phyloP scores from a whole-genome alignment of 2,888 invertebrate species.

The Galerucella nymphaeae region DNA sequence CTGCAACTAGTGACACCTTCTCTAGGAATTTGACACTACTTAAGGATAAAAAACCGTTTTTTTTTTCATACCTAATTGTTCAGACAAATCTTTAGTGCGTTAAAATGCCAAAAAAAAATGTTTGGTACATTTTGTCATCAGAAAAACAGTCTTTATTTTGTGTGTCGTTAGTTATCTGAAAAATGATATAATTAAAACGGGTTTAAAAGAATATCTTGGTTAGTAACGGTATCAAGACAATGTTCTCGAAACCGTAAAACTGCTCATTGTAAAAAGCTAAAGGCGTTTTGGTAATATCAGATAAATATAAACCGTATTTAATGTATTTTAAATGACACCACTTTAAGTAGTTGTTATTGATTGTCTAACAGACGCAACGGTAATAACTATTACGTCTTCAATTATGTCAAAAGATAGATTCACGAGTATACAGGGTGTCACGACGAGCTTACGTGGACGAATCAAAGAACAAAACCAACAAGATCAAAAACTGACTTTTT shows the following conservation, averaged over 20 bases:
- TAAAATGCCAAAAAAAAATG: too few species aligned
- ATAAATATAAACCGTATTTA: conserved; percentile 6
- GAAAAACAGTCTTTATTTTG: not conserved
- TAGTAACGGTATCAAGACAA: conserved; percentile 1
- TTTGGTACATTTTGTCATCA: not conserved
- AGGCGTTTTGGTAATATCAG: conserved; percentile 1
- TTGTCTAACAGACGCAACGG: not conserved
- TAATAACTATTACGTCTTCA: too few species aligned
- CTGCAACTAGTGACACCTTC: too few species aligned
- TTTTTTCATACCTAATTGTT: too few species aligned
- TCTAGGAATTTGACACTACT: too few species aligned
- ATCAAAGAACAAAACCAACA: too few species aligned
- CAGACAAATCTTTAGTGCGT: too few species aligned
- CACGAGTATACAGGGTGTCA: too few species aligned
- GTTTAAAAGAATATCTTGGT: not conserved
- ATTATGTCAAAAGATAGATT: too few species aligned
- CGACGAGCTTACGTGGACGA: too few species aligned
- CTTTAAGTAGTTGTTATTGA: not conserved
- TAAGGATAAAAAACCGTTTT: too few species aligned
- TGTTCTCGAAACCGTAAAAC: conserved; percentile 10
- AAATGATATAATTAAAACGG: not conserved
- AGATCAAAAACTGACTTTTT: too few species aligned
- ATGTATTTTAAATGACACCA: conserved; percentile 1
- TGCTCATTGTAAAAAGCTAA: not conserved
- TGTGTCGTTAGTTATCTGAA: not conserved